Conservation (phyloP, 2,113 vertebrate genomes). For the Stegastes partitus region DNA sequence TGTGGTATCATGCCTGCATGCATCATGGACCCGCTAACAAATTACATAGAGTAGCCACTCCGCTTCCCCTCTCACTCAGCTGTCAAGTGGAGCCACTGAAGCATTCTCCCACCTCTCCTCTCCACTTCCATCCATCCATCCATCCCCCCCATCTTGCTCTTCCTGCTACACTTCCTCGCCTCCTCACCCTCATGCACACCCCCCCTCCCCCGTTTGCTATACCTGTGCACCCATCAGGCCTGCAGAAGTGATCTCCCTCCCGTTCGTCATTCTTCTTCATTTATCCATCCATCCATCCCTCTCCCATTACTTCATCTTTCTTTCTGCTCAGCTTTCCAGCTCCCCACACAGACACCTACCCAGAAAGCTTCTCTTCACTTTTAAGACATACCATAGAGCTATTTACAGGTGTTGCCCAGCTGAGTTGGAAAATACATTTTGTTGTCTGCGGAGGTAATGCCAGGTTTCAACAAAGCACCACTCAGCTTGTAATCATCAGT, state of each 20-base stretch:
- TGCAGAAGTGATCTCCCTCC: slow-evolving; percentile 43
- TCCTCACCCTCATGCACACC: no score
- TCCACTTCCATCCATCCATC: slow-evolving; percentile 61
- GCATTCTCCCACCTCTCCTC: slow-evolving; percentile 72
- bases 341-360: slow-evolving; percentile 5
- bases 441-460: background rate
- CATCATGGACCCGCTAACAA: slow-evolving; percentile 83
- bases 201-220: slow-evolving; percentile 19
- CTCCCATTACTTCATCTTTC: slow-evolving; percentile 33
- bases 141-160: slow-evolving; percentile 35
- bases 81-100: slow-evolving; percentile 83
- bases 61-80: slow-evolving; percentile 83
- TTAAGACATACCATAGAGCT: background rate
- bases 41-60: slow-evolving; percentile 84
- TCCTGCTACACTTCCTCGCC: slow-evolving; percentile 35
- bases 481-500: background rate
- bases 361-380: slow-evolving; percentile 8
- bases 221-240: slow-evolving; percentile 55
- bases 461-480: background rate
- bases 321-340: slow-evolving; percentile 7
- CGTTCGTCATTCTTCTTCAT: slow-evolving; percentile 49
- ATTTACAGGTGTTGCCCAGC: background rate
- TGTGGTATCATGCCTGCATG: slow-evolving; percentile 80
- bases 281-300: slow-evolving; percentile 40
- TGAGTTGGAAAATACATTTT: slow-evolving; percentile 7